phyloP scores from a whole-genome alignment of 1,140 invertebrate species.

The Aporrectodea caliginosa region DNA sequence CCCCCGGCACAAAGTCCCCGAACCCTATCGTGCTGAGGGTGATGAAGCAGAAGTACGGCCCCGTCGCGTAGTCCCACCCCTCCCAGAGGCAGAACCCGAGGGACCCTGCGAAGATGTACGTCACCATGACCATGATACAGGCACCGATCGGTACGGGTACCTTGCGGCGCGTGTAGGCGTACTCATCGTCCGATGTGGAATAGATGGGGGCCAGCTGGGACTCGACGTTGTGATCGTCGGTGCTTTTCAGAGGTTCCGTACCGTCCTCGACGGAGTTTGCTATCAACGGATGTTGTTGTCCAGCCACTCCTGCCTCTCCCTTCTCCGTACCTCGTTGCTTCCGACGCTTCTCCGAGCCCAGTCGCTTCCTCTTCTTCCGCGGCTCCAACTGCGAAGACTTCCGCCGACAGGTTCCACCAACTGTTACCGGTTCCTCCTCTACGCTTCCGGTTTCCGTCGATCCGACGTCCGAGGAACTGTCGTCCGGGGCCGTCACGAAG shows the following conservation, averaged over 20 bases:
- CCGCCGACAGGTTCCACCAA: no score
- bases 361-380: not conserved
- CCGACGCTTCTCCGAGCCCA: no score
- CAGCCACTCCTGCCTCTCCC: not conserved
- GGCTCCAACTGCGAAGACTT: no score
- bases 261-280: not conserved
- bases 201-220: no score
- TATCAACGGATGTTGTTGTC: not conserved
- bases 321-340: not conserved
- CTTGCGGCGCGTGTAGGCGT: no score
- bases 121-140: slow-evolving; percentile 76
- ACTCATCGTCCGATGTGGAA: no score
- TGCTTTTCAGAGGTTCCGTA: not conserved
- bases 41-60: slow-evolving; percentile 90
- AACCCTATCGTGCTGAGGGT: slow-evolving; percentile 74
- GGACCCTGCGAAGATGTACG: slow-evolving; percentile 81
- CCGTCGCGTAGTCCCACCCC: slow-evolving; percentile 73
- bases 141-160: slow-evolving; percentile 67
- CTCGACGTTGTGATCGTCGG: no score
- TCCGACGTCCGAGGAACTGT: slow-evolving; percentile 41
- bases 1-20: slow-evolving; percentile 75
- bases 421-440: no score
- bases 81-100: slow-evolving; percentile 75
- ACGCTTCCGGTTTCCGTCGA: no score
- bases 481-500: slow-evolving; percentile 27